Evolutionary conservation across 2,888 invertebrate species (phyloP), one percentile per base, ranked within the genome.

Genomic region (Chironomus tentans): DNA sequence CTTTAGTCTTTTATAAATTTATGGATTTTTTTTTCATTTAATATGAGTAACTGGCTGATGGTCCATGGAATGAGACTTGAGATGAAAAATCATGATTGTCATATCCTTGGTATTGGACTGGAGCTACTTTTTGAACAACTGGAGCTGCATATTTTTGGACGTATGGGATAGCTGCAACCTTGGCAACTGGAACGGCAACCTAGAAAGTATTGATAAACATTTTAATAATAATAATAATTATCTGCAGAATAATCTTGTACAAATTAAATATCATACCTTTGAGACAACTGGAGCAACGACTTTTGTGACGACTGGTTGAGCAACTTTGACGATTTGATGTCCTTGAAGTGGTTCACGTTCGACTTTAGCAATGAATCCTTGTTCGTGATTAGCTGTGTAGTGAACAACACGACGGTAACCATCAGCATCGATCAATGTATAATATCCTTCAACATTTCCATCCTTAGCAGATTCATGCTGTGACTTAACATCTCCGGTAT

Each of bases 11-110:
- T 61, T 56, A 18, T n/a, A 7, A 1, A 24, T 3, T 18, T 10
- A 6, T n/a, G 12, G 18, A 22, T 10, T 22, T 21, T 21, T 15
- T 28, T n/a, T n/a, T n/a, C n/a, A n/a, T n/a, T n/a, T 72, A 72
- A 46, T 72, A 72, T 24, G 61, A 62, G 46, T 72, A 72, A 15
- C 38, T 21, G 6, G 61, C 22, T 61, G 72, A 61, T 72, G 62
- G 72, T 46, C 72, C 72, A 22, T 72, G 48, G 62, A 72, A 72
- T 72, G 72, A 72, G 18, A 72, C 72, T 10, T 61, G 61, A 7
- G 72, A 72, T 72, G 72, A 62, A n/a, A 28, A 72, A 28, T 38
- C 72, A 50, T 72, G 61, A n/a, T 61, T 61, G 62, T 72, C 62
- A 13, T 72, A 62, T 65, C 13, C 13, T 4, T 65, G 65, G 7